Base-by-base conservation (phyloP, 2,797 vertebrate genomes). In the Dallia pectoralis region DNA sequence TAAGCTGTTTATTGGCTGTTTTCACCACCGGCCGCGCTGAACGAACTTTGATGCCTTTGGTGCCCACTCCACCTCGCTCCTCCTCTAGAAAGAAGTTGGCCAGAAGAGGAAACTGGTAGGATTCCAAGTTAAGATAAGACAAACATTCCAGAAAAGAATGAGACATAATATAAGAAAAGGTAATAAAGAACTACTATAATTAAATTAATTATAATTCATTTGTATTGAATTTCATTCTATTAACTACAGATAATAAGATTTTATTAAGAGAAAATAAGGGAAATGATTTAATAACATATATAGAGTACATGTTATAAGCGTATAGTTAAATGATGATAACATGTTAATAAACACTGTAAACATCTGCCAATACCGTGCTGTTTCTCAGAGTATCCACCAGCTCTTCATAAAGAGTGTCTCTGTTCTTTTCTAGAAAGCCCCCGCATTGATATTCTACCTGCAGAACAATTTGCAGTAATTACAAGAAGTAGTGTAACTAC, bases 371-470 rank as follows among this genome's bases (percentile, higher is more conserved):
- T 93, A 99, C 98, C 95, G 97, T 94, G 91, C 98, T 97, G 68
- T 79, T 89, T 90, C 93, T 95, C 92, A 99, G 84, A 68, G 94
- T 89, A 65, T 96, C 95, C 68, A 98, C 85, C 76, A 99, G 89
- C 70, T 94, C 95, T 87, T 99, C 96, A 59, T 97, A 97, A 0
- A 99, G 93, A 0, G 95, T 92, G 70, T 99, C 98, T 91, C 97
- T 93, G 93, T 99, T 99, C 91, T 99, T 99, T 86, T 99, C 98
- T 75, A 99, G 93, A 88, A 99, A 99, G 62, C 96, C 97, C 91
- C 91, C 94, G 86, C 95, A 95, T 78, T 95, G 94, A 86, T 99
- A 99, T 85, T 98, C 96, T 73, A 99, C 98, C 98, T 99, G 86
- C 79, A 30, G 73, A 69, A 74, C 64, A 75, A 12, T 44, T 44